phyloP scores from a whole-genome alignment of 1,140 invertebrate species.

The Tetragonula clypearis region DNA sequence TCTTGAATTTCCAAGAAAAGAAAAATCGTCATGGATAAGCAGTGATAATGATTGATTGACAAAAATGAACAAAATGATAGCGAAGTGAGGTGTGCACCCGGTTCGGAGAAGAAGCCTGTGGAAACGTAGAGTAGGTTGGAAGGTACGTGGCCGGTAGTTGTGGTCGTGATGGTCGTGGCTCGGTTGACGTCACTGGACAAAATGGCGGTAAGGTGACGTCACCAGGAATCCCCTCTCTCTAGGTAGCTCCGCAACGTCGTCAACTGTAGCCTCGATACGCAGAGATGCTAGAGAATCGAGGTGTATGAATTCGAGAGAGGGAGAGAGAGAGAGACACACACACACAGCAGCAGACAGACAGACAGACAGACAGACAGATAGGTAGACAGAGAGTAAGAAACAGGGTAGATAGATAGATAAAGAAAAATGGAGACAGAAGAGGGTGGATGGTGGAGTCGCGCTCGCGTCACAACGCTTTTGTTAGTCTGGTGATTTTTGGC shows the following conservation, averaged over 20 bases:
- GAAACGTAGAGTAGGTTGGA: constrained; percentile 1
- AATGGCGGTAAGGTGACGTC: constrained; percentile 80
- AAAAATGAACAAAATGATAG: too few relatives aligned
- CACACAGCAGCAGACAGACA: too few relatives aligned
- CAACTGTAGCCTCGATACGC: constrained; percentile 52
- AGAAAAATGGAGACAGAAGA: too few relatives aligned
- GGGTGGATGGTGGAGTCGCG: neutral
- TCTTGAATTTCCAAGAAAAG: neutral
- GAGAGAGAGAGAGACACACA: neutral
- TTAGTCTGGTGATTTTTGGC: constrained; percentile 57
- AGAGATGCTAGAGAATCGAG: constrained; percentile 53
- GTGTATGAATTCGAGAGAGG: constrained; percentile 13
- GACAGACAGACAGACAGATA: too few relatives aligned
- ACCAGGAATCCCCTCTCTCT: constrained; percentile 58
- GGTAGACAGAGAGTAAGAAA: too few relatives aligned
- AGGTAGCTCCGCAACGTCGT: constrained; percentile 49
- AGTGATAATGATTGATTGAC: too few relatives aligned
- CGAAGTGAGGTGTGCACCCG: neutral
- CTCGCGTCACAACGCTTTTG: constrained; percentile 33
- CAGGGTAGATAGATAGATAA: too few relatives aligned
- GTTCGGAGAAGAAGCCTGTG: neutral
- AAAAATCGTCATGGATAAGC: neutral
- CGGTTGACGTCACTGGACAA: constrained; percentile 77
- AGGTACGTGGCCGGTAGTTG: constrained; percentile 61
- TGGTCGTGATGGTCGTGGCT: constrained; percentile 58